A percentile compares a stretch with the other conserved stretches of the same genome.
Evolutionary conservation across 1,140 invertebrate species (phyloP).

Genomic region (Polypedilum pembai): DNA sequence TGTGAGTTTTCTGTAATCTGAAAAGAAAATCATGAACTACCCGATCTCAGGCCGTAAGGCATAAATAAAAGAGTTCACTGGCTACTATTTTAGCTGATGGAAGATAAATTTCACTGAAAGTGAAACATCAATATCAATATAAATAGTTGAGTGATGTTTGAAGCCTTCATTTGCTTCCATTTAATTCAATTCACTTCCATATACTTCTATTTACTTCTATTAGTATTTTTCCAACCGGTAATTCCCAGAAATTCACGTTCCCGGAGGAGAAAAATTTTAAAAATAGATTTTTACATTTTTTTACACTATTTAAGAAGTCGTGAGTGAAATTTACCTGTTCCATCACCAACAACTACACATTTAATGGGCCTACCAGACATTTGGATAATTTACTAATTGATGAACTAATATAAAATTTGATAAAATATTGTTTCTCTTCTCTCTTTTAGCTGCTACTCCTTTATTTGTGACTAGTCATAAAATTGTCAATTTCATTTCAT

Average conservation of each 20-base stretch:
- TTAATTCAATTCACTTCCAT: no score
- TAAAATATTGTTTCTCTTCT: slow-evolving; percentile 15
- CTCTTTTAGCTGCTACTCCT: slow-evolving; percentile 26
- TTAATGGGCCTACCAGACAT: slow-evolving; percentile 85
- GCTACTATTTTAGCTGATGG: no score
- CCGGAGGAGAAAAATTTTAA: slow-evolving; percentile 52
- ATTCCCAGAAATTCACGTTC: no score
- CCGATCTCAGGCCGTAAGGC: no score
- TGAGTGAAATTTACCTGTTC: slow-evolving; percentile 31
- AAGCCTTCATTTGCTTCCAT: no score
- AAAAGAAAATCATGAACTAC: no score
- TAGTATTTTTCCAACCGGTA: slow-evolving; percentile 98
- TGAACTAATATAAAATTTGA: neutral
- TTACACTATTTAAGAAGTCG: neutral
- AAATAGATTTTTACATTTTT: neutral
- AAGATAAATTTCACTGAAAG: no score
- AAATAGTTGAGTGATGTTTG: no score
- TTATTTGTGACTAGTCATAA: slow-evolving; percentile 21
- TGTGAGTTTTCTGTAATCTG: no score
- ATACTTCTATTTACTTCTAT: no score
- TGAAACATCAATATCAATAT: no score
- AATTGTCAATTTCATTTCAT: neutral
- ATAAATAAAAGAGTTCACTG: no score
- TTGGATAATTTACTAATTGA: slow-evolving; percentile 16
- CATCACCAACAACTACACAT: slow-evolving; percentile 89